These are phyloP conservation scores for Lordiphosa mommai DNA, from an alignment of 1,140 invertebrate genomes.

Conservation along the genomic window DNA sequence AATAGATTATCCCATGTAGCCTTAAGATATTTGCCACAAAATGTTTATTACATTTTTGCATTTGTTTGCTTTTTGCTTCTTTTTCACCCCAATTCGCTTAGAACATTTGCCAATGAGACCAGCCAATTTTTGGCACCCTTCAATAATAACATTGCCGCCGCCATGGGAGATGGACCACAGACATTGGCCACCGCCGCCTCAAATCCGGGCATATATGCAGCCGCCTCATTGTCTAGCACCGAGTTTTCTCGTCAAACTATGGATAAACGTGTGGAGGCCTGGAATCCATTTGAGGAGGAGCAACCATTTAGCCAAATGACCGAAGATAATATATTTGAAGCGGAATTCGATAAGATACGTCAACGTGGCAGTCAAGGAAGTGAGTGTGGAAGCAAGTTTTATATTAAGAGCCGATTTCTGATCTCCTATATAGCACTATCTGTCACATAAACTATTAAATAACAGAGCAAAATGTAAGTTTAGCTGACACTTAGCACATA, in stretches of 20 bases:
- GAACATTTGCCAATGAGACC: constrained; percentile 87
- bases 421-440: too few relatives aligned
- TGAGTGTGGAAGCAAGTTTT: too few relatives aligned
- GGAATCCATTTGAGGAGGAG: constrained; percentile 92
- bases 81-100: constrained; percentile 63
- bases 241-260: constrained; percentile 53
- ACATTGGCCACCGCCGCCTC: constrained; percentile 52
- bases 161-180: constrained; percentile 47
- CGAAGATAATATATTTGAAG: constrained; percentile 92
- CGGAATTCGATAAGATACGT: constrained; percentile 92
- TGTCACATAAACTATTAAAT: too few relatives aligned
- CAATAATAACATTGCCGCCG: constrained; percentile 79
- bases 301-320: constrained; percentile 87
- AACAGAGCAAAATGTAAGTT: too few relatives aligned
- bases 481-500: too few relatives aligned
- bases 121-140: constrained; percentile 89
- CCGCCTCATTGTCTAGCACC: constrained; percentile 59
- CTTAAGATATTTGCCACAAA: constrained; percentile 21
- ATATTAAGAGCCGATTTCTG: too few relatives aligned
- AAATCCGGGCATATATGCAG: constrained; percentile 63
- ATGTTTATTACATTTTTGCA: background rate
- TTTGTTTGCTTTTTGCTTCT: constrained; percentile 9
- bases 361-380: constrained; percentile 89
- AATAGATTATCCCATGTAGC: constrained; percentile 44
- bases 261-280: constrained; percentile 81